A percentile compares a stretch with the other conserved stretches of the same genome.
These are phyloP conservation scores for Laticauda laticaudata DNA, from an alignment of 2,113 vertebrate genomes.

Conservation along the genomic window DNA sequence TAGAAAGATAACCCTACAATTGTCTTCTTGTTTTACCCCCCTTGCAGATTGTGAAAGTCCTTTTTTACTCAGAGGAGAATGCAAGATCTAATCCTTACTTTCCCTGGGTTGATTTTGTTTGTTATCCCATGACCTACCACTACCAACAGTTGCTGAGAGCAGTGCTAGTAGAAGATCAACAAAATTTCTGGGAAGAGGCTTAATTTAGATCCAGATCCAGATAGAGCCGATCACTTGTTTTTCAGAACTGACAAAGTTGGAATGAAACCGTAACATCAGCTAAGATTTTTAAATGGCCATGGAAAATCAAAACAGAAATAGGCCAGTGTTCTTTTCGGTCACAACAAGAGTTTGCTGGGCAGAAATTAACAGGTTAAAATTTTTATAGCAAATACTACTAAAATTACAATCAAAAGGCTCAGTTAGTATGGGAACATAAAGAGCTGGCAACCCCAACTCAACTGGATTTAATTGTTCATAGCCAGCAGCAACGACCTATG, in stretches of 20 bases:
- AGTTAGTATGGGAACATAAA: background rate
- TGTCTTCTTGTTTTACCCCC: background rate
- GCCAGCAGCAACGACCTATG: background rate
- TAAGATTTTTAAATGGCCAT: background rate
- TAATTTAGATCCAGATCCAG: background rate
- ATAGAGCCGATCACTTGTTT: background rate
- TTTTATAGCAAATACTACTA: background rate
- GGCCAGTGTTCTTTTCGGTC: background rate
- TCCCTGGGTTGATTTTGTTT: background rate
- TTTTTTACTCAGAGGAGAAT: background rate
- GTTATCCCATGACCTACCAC: background rate
- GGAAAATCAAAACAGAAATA: background rate
- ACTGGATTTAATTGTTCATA: background rate
- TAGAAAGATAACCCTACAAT: background rate
- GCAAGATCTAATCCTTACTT: background rate
- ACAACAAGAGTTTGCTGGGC: background rate
- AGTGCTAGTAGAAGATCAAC: background rate
- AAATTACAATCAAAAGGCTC: background rate
- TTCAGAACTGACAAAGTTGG: background rate
- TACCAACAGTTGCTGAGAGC: background rate
- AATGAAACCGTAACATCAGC: background rate
- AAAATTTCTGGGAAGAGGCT: background rate
- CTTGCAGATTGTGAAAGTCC: background rate
- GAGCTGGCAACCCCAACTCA: background rate
- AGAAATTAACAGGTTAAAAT: background rate